phyloP scores from a whole-genome alignment of 2,888 invertebrate genomes.

The Poecilobothrus nobilitatus region DNA sequence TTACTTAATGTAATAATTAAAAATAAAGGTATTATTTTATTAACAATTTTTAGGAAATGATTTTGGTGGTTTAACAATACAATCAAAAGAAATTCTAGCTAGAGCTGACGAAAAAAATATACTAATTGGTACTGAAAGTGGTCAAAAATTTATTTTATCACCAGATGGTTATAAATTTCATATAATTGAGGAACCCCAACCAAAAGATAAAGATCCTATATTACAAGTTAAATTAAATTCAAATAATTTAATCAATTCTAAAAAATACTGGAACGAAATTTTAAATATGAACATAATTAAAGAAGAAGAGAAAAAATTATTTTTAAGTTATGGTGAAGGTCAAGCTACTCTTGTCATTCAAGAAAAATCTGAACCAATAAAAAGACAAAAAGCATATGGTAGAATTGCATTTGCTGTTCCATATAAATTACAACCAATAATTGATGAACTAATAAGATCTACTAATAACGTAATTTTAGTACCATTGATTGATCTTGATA shows the following conservation, averaged over 20 bases:
- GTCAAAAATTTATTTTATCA: constrained; percentile 59
- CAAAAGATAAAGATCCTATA: constrained; percentile 65
- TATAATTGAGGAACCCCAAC: constrained; percentile 64
- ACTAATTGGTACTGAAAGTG: constrained; percentile 58
- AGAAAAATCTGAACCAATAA: constrained; percentile 46
- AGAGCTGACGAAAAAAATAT: constrained; percentile 66
- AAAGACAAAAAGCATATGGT: constrained; percentile 86
- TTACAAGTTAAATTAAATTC: constrained; percentile 70
- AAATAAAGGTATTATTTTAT: not conserved
- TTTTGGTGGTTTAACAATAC: constrained; percentile 75
- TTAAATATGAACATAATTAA: constrained; percentile 64
- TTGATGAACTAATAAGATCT: constrained; percentile 65
- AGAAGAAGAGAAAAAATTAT: constrained; percentile 51
- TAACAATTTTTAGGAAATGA: constrained; percentile 56
- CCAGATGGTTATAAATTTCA: constrained; percentile 90
- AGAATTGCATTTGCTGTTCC: constrained; percentile 92
- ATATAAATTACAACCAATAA: constrained; percentile 59
- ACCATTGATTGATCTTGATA: constrained; percentile 84
- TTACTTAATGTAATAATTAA: not conserved
- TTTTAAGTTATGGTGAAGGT: constrained; percentile 61
- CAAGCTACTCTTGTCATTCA: constrained; percentile 70
- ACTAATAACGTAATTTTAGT: constrained; percentile 71
- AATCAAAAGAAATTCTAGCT: constrained; percentile 65
- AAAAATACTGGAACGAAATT: constrained; percentile 76
- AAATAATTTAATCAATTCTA: constrained; percentile 64